Evolutionary conservation across 1,140 invertebrate species (phyloP), one percentile per base, ranked within the genome.

Genomic region (Cydia pomonella): DNA sequence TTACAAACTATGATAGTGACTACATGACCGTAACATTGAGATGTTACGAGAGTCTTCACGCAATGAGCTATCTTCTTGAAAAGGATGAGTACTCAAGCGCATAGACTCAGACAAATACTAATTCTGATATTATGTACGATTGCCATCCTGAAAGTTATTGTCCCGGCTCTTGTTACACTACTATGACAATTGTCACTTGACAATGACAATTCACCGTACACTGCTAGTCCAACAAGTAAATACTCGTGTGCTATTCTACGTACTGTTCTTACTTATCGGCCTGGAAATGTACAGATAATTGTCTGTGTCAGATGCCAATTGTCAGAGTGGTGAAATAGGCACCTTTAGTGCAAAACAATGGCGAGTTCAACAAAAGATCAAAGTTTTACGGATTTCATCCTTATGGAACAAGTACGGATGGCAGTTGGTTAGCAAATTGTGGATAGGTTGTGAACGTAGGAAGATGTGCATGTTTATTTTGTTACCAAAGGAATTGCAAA

Each of bases 111-210:
- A 59, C 7, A 12, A 59, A 59, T 59, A 59, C 21, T 9, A 18
- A 50, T 18, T 59, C 53, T 59, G 53, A 59, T 59, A 59, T 59
- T 59, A 59, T 53, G n/a, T 53, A 2, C 18, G 50, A 23, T 23
- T 59, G 53, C 53, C 53, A 59, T 59, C 53, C 53, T 23, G 53
- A 59, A 59, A 50, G n/a, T n/a, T 44, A 44, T 16, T 44, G 33
- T 9, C 33, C 33, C 33, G 33, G 7, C 33, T 9, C 13, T 2
- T 44, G 41, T 44, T 44, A 44, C 3, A 44, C 41, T 12, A 16
- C 41, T 16, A 13, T 44, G 41, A 44, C 41, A 44, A 44, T 44
- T 44, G 41, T 44, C 41, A 44, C 41, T 44, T 16, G 41, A 44
- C 41, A 44, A 44, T 44, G 41, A 44, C 41, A 44, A 44, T 44